phyloP scores from a whole-genome alignment of 2,797 vertebrate species.

The Erethizon dorsatum region DNA sequence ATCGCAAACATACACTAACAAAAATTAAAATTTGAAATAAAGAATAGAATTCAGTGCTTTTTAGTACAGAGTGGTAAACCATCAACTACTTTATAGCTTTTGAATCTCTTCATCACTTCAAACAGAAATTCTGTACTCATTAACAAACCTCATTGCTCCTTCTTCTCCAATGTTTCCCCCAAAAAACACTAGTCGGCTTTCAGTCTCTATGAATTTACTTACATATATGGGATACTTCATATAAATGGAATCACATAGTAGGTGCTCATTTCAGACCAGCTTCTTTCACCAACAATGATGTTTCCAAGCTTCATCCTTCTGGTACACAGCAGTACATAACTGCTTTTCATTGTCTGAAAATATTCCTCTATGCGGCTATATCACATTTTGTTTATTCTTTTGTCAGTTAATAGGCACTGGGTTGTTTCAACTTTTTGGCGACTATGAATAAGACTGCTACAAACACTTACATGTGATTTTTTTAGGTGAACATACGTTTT shows the following conservation, averaged over 20 bases:
- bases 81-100: not conserved
- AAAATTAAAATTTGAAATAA: not conserved
- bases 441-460: not conserved
- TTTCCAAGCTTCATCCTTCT: not conserved
- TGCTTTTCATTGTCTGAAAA: not conserved
- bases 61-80: not conserved
- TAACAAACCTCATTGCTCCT: not conserved
- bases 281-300: not conserved
- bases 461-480: not conserved
- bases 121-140: not conserved
- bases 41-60: not conserved
- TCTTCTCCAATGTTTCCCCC: not conserved
- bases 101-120: not conserved
- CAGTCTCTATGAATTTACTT: not conserved
- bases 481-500: not conserved
- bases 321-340: not conserved
- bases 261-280: not conserved
- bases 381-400: not conserved
- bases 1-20: not conserved
- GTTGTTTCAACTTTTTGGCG: not conserved
- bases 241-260: not conserved
- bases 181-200: not conserved
- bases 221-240: not conserved
- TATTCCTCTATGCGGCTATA: not conserved
- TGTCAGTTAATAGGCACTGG: rapidly evolving